Evolutionary conservation across 2,113 vertebrate species (phyloP).

Genomic region (Carassius auratus): DNA sequence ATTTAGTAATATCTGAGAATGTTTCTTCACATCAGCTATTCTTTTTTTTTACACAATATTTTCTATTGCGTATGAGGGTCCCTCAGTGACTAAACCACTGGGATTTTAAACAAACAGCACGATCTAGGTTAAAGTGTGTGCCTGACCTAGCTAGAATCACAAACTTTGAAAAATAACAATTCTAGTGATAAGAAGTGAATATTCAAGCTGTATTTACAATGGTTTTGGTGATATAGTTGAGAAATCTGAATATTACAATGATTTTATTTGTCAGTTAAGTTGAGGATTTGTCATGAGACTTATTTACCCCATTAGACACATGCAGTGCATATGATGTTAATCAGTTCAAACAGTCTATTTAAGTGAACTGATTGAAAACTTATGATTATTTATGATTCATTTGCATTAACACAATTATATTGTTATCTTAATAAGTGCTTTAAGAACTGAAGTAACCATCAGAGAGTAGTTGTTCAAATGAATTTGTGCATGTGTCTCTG

Average conservation of each 20-base stretch:
- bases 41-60: background rate
- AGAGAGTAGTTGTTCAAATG: background rate
- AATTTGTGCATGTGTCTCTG: background rate
- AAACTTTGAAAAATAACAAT: background rate
- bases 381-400: too few species aligned
- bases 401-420: too few species aligned
- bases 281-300: background rate
- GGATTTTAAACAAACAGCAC: background rate
- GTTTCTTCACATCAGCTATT: background rate
- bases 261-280: background rate
- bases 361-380: background rate
- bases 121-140: constrained; percentile 16
- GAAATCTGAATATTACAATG: background rate
- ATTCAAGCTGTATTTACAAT: background rate
- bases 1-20: background rate
- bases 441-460: background rate
- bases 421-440: background rate
- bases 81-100: background rate
- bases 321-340: background rate
- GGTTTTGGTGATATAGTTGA: background rate
- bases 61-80: background rate
- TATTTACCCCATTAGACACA: too few species aligned
- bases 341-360: background rate
- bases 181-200: background rate
- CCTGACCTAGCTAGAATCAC: background rate